Evolutionary conservation across 37 sponge, comb jelly and placozoan species (phyloP), one percentile per base, ranked within the genome.

Genomic region (Crambe crambe): DNA sequence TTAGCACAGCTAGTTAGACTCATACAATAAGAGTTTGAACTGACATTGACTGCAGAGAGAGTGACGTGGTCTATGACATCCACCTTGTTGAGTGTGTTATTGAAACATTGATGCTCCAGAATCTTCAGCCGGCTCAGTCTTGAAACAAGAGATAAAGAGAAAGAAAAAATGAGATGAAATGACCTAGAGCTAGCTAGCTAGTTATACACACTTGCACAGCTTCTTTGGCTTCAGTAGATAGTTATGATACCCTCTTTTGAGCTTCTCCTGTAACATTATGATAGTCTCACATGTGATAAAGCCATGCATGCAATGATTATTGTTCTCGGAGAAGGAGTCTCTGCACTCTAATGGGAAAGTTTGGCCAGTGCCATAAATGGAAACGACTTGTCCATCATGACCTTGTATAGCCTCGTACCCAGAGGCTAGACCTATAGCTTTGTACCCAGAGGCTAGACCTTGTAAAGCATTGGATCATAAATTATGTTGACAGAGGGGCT

Each of bases 181-280:
- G 4, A 2, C 20, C 3, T 4, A 18, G 21, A 26, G 8, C 26
- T 4, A 12, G 59, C 17, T 4, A 12, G 18, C 3, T 4, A 12
- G 8, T 27, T 72, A 27, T 22, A 22, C 76, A 51, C 29, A 85
- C 85, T 77, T 85, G 63, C 62, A 47, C 15, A 77, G 37, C 37
- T 77, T 85, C 72, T 76, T 58, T 39, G 85, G 86, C 32, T 72
- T 72, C 21, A 79, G 67, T 20, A 63, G 64, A 18, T 47, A 27
- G 65, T 79, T 86, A 21, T 70, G 54, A 10, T 62, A 72, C 4
- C 37, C 71, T 43, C 47, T 78, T 37, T 27, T 36, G n/a, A 60
- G 9, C 29, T 72, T 32, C 42, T 70, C 74, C 86, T 86, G 47
- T 25, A 25, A 5, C 8, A 56, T 20, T 8, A 3, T 22, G 41